Evolutionary conservation across 2,797 vertebrate genomes (phyloP).

Genomic region (Oryzias dopingdopingensis): DNA sequence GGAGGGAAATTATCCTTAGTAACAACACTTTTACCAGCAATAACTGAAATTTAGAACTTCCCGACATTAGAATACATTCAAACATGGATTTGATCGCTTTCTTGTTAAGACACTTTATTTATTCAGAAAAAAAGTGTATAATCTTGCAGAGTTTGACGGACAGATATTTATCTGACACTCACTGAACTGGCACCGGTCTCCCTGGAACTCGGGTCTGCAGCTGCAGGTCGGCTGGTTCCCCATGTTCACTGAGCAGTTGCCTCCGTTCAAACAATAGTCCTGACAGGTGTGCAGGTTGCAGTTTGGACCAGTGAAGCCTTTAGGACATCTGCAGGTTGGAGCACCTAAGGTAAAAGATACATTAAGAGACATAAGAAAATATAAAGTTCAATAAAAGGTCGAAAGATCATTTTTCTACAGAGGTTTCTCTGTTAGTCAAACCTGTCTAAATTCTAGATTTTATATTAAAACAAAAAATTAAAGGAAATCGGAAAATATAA

Average conservation of each 20-base stretch:
- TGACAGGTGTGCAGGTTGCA: constrained; percentile 87
- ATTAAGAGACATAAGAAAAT: rapidly evolving
- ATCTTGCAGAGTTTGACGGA: too few species aligned
- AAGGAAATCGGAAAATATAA: too few species aligned
- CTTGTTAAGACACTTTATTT: too few species aligned
- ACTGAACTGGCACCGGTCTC: constrained; percentile 96
- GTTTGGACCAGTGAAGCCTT: constrained; percentile 89
- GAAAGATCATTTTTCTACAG: neutral
- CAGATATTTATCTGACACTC: constrained; percentile 64
- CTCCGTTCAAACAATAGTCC: constrained; percentile 86
- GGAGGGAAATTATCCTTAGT: too few species aligned
- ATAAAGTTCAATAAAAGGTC: neutral
- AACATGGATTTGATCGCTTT: too few species aligned
- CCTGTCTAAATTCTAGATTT: too few species aligned
- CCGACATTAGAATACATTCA: too few species aligned
- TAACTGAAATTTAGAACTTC: too few species aligned
- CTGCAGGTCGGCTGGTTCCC: constrained; percentile 94
- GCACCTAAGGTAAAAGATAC: constrained; percentile 72
- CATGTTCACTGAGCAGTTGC: constrained; percentile 87
- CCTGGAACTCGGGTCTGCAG: constrained; percentile 80
- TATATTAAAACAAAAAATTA: too few species aligned
- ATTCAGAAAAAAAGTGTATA: too few species aligned
- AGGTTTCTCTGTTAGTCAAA: too few species aligned
- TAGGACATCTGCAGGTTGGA: constrained; percentile 92
- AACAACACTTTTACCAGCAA: too few species aligned